Conservation (phyloP, 2,888 invertebrate species). For the Chrysodeixis includens region DNA sequence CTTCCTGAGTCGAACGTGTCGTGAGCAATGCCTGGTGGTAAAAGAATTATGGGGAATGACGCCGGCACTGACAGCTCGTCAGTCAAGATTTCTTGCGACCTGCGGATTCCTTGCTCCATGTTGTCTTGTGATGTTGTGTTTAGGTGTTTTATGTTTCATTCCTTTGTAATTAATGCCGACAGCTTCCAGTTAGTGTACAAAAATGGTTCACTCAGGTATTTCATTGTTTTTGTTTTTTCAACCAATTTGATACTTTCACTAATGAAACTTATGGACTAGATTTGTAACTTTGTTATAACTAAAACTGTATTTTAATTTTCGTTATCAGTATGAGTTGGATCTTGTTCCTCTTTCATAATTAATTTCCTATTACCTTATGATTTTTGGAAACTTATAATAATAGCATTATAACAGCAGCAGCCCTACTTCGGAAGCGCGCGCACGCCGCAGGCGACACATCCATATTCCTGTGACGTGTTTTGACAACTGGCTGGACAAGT, state of each 20-base stretch:
- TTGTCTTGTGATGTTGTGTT: neutral
- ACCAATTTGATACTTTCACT: too few relatives aligned
- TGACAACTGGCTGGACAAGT: constrained; percentile 78
- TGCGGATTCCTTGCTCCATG: neutral
- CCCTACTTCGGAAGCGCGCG: constrained; percentile 61
- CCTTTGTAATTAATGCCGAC: neutral
- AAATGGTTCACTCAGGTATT: neutral
- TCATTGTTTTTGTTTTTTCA: neutral
- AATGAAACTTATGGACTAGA: too few relatives aligned
- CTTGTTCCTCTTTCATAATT: neutral
- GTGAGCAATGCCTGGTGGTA: neutral
- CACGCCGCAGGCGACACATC: constrained; percentile 81
- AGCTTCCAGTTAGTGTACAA: neutral
- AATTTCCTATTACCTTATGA: neutral
- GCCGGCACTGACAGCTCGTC: neutral
- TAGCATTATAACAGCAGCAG: constrained; percentile 51
- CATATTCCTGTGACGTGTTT: constrained; percentile 87
- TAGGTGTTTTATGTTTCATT: constrained; percentile 4
- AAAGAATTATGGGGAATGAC: neutral
- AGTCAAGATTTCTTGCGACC: constrained; percentile 2
- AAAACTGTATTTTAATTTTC: neutral
- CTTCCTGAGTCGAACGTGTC: constrained; percentile 4
- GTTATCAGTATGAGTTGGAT: neutral
- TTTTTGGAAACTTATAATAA: constrained; percentile 7
- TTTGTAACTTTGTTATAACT: too few relatives aligned